phyloP scores from a whole-genome alignment of 2,888 invertebrate genomes.

The Chesias legatella region DNA sequence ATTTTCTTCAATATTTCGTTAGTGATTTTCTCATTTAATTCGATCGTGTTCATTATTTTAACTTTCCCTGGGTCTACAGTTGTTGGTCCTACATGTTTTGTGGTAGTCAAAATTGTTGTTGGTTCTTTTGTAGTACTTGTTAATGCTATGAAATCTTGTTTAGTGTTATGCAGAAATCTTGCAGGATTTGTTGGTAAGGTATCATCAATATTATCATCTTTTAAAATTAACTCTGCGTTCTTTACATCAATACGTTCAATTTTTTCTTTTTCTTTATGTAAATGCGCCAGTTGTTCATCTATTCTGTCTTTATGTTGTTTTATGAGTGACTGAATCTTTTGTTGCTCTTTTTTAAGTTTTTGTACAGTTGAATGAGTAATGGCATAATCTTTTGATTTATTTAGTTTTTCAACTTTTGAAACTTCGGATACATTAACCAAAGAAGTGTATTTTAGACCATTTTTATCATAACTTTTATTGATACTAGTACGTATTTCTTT shows the following conservation, averaged over 20 bases:
- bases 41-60: conserved; percentile 40
- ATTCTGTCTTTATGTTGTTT: conserved; percentile 49
- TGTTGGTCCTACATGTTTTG: conserved; percentile 11
- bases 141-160: conserved; percentile 2
- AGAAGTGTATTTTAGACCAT: conserved; percentile 56
- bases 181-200: conserved; percentile 26
- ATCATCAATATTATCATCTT: conserved; percentile 31
- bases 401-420: conserved; percentile 53
- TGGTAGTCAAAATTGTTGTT: conserved; percentile 13
- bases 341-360: conserved; percentile 38
- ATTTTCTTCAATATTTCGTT: conserved; percentile 58
- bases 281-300: conserved; percentile 46
- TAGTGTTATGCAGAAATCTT: not conserved
- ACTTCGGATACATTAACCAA: conserved; percentile 64
- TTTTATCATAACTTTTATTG: conserved; percentile 61
- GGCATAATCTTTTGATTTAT: conserved; percentile 28
- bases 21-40: conserved; percentile 53
- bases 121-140: conserved; percentile 23
- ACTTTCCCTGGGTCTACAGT: conserved; percentile 17
- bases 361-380: conserved; percentile 13
- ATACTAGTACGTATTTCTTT: conserved; percentile 68
- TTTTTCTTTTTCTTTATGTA: conserved; percentile 48
- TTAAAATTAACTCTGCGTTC: conserved; percentile 8
- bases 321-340: conserved; percentile 44
- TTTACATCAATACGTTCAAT: conserved; percentile 32